These are phyloP conservation scores for Agrochola litura DNA, from an alignment of 2,888 invertebrate species.

Conservation along the genomic window DNA sequence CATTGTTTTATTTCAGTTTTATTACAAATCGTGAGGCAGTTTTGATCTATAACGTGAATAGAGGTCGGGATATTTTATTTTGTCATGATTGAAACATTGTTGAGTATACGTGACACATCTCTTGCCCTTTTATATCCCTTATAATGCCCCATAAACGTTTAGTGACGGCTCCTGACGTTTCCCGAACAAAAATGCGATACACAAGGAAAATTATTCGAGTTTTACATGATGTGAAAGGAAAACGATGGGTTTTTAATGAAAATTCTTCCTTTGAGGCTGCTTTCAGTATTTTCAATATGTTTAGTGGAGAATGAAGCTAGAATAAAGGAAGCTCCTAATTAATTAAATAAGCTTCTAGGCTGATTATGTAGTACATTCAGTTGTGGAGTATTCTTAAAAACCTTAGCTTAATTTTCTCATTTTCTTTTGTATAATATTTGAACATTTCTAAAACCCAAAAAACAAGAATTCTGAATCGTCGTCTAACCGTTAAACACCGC, in stretches of 20 bases:
- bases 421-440: not conserved
- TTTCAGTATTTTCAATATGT: conserved; percentile 41
- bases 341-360: conserved; percentile 25
- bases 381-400: not conserved
- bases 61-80: conserved; percentile 42
- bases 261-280: conserved; percentile 59
- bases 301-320: conserved; percentile 19
- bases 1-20: conserved; percentile 9
- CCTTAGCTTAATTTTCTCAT: not conserved
- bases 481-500: conserved; percentile 34
- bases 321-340: conserved; percentile 26
- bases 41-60: conserved; percentile 14
- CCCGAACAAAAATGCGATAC: conserved; percentile 44
- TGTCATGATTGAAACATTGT: conserved; percentile 61
- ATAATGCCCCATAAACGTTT: conserved; percentile 55
- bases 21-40: conserved; percentile 8
- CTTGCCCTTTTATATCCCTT: conserved; percentile 55
- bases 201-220: conserved; percentile 58
- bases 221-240: conserved; percentile 51
- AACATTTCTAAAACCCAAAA: not conserved
- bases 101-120: conserved; percentile 53
- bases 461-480: conserved; percentile 12
- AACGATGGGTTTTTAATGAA: conserved; percentile 60
- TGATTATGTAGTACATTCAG: not conserved
- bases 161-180: conserved; percentile 53